These are phyloP conservation scores for Manis javanica DNA, from an alignment of 2,797 vertebrate species.

Conservation along the genomic window DNA sequence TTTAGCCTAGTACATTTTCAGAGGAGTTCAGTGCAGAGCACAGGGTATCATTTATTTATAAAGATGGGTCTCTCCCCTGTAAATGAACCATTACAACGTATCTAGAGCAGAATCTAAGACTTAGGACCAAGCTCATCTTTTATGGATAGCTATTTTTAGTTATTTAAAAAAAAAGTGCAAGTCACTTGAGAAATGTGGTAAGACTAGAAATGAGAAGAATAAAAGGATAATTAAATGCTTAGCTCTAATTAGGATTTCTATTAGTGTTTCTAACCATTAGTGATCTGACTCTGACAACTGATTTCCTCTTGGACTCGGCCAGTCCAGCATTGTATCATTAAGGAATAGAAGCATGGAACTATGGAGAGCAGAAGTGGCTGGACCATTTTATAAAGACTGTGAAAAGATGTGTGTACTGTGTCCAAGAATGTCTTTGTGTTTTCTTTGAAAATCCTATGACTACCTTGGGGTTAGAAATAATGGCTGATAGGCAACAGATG, in stretches of 20 bases:
- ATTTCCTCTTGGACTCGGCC: conserved; percentile 1
- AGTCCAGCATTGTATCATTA: neutral
- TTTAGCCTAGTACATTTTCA: neutral
- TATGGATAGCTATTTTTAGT: neutral
- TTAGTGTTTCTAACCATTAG: neutral
- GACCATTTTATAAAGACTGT: neutral
- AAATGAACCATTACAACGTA: neutral
- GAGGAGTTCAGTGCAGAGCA: neutral
- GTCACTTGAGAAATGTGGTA: conserved; percentile 28
- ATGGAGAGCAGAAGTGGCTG: neutral
- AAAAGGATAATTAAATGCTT: conserved; percentile 53
- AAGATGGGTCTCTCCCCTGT: neutral
- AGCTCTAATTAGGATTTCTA: conserved; percentile 46
- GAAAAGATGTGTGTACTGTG: neutral
- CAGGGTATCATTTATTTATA: conserved; percentile 38
- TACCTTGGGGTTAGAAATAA: neutral
- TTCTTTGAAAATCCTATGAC: neutral
- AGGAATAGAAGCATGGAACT: neutral
- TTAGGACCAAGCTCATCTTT: neutral
- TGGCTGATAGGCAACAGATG: neutral
- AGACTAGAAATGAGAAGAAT: conserved; percentile 22
- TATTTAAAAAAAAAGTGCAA: neutral
- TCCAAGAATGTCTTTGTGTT: neutral
- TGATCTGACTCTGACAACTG: neutral
- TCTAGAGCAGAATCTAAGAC: neutral